Evolutionary conservation across 2,888 invertebrate species (phyloP).

Genomic region (Pantelozetes paolii): DNA sequence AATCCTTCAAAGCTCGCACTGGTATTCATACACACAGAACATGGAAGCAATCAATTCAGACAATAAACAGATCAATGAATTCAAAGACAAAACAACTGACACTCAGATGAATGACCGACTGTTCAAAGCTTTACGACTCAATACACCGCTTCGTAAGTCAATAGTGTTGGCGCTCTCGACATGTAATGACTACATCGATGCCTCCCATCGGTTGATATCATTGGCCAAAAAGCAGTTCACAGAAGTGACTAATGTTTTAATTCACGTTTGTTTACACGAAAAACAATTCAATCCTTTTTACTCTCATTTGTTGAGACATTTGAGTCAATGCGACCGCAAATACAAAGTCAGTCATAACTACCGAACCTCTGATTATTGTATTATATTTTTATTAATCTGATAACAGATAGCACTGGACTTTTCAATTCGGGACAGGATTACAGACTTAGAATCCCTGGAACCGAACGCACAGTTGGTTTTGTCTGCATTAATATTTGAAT

Average conservation of each 20-base stretch:
- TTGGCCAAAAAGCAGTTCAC: constrained; percentile 39
- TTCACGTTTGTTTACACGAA: constrained; percentile 43
- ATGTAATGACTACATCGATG: constrained; percentile 43
- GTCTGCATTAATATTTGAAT: constrained; percentile 20
- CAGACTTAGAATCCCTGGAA: constrained; percentile 30
- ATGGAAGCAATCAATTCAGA: constrained; percentile 39
- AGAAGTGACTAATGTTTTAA: constrained; percentile 42
- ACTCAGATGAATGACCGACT: constrained; percentile 35
- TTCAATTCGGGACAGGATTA: constrained; percentile 42
- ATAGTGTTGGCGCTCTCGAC: constrained; percentile 37
- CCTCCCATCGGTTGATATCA: constrained; percentile 35
- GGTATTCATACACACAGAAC: constrained; percentile 40
- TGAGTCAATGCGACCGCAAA: constrained; percentile 42
- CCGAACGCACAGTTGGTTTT: constrained; percentile 13
- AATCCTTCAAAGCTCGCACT: constrained; percentile 40
- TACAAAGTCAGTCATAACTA: constrained; percentile 38
- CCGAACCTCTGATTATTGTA: neutral
- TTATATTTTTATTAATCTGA: neutral
- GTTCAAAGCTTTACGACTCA: constrained; percentile 39
- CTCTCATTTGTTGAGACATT: constrained; percentile 39
- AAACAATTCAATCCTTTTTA: constrained; percentile 44
- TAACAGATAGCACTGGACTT: constrained; percentile 40
- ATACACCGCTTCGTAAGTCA: constrained; percentile 41
- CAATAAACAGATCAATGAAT: neutral
- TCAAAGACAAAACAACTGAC: neutral